phyloP scores from a whole-genome alignment of 1,140 invertebrate genomes.

The Ooceraea biroi region DNA sequence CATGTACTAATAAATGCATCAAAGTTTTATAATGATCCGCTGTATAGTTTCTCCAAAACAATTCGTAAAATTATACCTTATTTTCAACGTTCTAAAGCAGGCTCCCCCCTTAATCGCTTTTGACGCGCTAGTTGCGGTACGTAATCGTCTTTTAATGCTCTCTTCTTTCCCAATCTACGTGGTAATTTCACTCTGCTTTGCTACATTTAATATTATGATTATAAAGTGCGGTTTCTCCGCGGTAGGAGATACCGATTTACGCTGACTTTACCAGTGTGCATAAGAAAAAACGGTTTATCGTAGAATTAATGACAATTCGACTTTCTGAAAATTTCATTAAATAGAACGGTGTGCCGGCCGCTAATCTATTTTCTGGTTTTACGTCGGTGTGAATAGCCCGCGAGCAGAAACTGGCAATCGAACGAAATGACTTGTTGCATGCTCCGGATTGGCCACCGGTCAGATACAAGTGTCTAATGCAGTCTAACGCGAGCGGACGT shows the following conservation, averaged over 20 bases:
- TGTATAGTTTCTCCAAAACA: no score
- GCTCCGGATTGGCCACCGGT: conserved; percentile 50
- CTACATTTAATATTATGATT: not conserved
- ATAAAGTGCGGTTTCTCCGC: not conserved
- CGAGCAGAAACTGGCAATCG: conserved; percentile 35
- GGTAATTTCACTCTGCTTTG: no score
- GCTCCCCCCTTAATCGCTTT: no score
- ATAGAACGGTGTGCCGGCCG: not conserved
- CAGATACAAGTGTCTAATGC: conserved; percentile 39
- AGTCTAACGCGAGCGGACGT: conserved; percentile 34
- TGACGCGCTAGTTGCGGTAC: no score
- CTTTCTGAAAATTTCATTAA: conserved; percentile 11
- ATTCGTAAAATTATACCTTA: no score
- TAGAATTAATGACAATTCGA: conserved; percentile 25
- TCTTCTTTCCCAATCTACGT: no score
- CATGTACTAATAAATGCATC: no score
- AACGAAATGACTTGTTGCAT: conserved; percentile 67
- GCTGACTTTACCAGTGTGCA: not conserved
- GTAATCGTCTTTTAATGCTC: no score
- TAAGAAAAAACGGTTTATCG: not conserved
- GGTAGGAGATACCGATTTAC: not conserved
- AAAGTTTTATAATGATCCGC: no score
- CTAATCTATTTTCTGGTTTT: conserved; percentile 44
- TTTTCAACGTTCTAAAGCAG: no score
- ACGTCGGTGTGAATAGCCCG: not conserved